These are phyloP conservation scores for Catharus fuscescens DNA, from an alignment of 2,113 vertebrate genomes.

Conservation along the genomic window DNA sequence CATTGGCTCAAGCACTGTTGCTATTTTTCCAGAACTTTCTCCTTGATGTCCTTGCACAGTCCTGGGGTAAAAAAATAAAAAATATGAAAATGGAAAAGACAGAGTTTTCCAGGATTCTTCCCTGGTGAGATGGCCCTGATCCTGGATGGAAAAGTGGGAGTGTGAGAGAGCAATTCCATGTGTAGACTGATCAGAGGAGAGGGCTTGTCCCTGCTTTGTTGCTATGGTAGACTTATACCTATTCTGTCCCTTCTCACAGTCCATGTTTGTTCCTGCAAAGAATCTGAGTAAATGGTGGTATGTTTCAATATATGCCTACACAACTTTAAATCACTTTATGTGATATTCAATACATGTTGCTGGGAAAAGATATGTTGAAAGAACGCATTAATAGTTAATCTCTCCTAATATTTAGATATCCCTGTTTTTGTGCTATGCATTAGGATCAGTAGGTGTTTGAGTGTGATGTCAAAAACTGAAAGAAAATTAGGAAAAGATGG, in stretches of 20 bases:
- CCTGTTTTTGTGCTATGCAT: background rate
- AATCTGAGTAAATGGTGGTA: background rate
- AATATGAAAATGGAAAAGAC: too few relatives aligned
- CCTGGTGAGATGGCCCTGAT: background rate
- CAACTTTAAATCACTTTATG: background rate
- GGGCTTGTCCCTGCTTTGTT: background rate
- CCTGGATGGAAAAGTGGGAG: background rate
- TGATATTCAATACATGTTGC: background rate
- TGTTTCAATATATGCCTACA: background rate
- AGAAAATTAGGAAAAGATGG: background rate
- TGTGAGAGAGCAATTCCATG: background rate
- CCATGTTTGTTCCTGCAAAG: background rate
- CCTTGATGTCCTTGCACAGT: background rate
- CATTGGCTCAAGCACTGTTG: background rate
- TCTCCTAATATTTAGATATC: background rate
- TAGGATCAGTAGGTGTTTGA: background rate
- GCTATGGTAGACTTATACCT: background rate
- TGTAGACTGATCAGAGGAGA: background rate
- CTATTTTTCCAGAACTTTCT: conserved; percentile 29
- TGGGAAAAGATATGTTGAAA: background rate
- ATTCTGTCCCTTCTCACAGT: background rate
- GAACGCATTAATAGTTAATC: background rate
- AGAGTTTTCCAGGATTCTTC: background rate
- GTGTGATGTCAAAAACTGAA: background rate
- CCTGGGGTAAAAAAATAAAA: rapidly evolving